Evolutionary conservation across 2,113 vertebrate genomes (phyloP), one percentile per base, ranked within the genome.

Genomic region (Megalops atlanticus): DNA sequence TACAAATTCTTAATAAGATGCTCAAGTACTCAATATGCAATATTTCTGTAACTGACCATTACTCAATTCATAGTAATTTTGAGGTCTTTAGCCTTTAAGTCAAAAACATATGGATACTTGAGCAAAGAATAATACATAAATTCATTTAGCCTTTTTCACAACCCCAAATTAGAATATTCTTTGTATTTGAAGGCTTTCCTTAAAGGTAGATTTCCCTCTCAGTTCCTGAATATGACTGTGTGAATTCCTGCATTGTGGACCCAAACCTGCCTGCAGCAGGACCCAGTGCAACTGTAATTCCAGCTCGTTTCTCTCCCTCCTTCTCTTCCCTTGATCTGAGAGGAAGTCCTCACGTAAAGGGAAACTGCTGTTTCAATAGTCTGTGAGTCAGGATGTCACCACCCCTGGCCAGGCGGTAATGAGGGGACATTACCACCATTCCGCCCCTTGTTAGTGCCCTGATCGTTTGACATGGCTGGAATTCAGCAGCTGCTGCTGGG

Each of bases 401-500:
- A 38, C 89, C 92, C 89, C 86, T 86, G 89, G 87, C 85, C 83
- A 88, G 87, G 87, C 88, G 80, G 80, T 92, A 91, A 94, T 91
- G 91, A 91, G 94, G 88, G 91, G 91, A 92, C 86, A 89, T 90
- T 86, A 88, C 90, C 85, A 76, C 84, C 83, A 39, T 33, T 84
- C 81, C 88, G 82, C 86, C 83, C 86, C 90, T 84, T 82, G 52
- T 91, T 89, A 88, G 89, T 88, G 84, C 86, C 85, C 87, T 82
- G 86, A 85, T 90, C 85, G 86, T 85, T 89, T 90, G 91, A 92
- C 90, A 93, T 86, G 87, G 85, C 86, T 89, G 87, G 91, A 95
- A 94, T 93, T 92, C 89, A 91, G 92, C 93, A 95, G 94, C 94
- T 96, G 92, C 91, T 89, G 88, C 87, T 80, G 91, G 91, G 92